Conservation (phyloP, 2,113 vertebrate species). For the Prochilodus magdalenae region DNA sequence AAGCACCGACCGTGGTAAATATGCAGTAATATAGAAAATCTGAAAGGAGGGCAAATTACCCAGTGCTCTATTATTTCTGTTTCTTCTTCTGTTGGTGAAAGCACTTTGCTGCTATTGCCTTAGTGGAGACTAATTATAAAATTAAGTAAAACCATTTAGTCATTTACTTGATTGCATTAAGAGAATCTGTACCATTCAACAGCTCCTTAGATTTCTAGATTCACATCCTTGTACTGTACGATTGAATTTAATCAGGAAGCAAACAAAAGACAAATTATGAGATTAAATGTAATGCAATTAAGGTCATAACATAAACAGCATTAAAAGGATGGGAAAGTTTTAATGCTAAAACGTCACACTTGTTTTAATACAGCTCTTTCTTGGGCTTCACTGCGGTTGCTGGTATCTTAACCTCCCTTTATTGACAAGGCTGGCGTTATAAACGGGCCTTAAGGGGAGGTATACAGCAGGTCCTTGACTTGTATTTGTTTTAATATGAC, state of each 20-base stretch:
- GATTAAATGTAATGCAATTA: not conserved
- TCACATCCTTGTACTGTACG: not conserved
- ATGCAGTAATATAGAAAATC: not conserved
- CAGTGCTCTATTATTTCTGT: not conserved
- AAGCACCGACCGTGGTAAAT: too few relatives aligned
- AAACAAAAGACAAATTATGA: not conserved
- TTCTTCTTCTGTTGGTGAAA: not conserved
- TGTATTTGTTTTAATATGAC: too few relatives aligned
- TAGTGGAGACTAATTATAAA: not conserved
- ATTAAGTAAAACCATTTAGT: not conserved
- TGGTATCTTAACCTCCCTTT: too few relatives aligned
- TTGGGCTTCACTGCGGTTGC: too few relatives aligned
- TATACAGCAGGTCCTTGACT: too few relatives aligned
- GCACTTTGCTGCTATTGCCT: not conserved
- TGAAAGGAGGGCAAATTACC: too few relatives aligned
- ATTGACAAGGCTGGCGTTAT: too few relatives aligned
- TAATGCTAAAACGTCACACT: too few relatives aligned
- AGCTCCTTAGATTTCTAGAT: not conserved
- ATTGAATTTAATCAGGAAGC: not conserved
- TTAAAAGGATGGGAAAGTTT: too few relatives aligned
- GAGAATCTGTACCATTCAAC: not conserved
- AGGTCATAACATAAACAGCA: not conserved
- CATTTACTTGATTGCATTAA: not conserved
- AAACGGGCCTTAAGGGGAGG: too few relatives aligned
- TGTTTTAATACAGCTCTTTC: too few relatives aligned